A percentile compares a stretch with the other conserved stretches of the same genome.
These are phyloP conservation scores for Odontophorus gujanensis DNA, from an alignment of 2,113 vertebrate species.

Conservation along the genomic window DNA sequence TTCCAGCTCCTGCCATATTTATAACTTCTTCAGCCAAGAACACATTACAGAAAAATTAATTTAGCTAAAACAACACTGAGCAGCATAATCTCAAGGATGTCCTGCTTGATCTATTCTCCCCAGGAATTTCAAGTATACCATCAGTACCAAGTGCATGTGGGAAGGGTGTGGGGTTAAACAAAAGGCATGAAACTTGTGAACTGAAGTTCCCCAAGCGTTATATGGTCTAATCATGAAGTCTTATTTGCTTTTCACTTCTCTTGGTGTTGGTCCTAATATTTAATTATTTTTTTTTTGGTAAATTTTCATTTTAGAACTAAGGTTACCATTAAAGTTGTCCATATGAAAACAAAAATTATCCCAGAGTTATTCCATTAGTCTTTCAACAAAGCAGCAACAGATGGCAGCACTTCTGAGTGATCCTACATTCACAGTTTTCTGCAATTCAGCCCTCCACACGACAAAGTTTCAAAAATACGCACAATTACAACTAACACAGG, in stretches of 20 bases:
- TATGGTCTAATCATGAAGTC: background rate
- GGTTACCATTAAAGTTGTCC: background rate
- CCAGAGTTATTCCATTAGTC: background rate
- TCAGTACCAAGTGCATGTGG: background rate
- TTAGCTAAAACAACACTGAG: accelerated
- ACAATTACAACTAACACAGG: background rate
- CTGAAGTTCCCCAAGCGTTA: background rate
- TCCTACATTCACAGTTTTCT: background rate
- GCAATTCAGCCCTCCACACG: background rate
- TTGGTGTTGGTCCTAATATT: background rate
- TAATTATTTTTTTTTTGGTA: background rate
- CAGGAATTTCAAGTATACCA: background rate
- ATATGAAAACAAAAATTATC: background rate
- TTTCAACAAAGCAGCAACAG: background rate
- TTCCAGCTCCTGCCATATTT: background rate
- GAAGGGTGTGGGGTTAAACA: background rate
- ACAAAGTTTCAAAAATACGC: background rate
- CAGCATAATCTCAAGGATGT: background rate
- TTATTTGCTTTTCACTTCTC: background rate
- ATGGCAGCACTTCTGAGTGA: background rate
- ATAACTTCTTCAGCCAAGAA: background rate
- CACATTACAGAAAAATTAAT: background rate
- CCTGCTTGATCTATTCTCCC: background rate
- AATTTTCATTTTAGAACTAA: background rate
- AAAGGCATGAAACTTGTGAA: accelerated